Percentiles rank a stretch among this genome's conserved stretches.
phyloP scores from a whole-genome alignment of 2,113 vertebrate genomes.

The Zosterops borbonicus region DNA sequence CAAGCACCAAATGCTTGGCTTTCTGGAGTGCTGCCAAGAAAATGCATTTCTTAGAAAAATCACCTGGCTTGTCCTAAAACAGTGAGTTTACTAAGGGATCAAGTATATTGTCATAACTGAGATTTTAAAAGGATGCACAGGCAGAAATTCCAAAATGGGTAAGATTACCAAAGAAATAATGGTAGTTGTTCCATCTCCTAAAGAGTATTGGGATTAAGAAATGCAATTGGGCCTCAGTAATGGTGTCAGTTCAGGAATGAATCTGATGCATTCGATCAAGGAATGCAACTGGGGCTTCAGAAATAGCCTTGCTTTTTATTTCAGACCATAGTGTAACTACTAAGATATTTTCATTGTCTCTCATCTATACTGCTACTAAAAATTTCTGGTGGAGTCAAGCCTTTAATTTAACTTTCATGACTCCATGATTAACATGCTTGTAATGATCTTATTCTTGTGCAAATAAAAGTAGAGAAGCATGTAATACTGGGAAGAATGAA shows the following conservation, averaged over 20 bases:
- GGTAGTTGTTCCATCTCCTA: not conserved
- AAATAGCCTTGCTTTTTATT: not conserved
- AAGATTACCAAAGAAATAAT: not conserved
- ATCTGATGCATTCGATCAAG: not conserved
- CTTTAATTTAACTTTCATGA: not conserved
- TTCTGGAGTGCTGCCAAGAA: not conserved
- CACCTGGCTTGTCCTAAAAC: not conserved
- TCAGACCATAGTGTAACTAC: not conserved
- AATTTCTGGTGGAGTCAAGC: not conserved
- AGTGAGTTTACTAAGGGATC: not conserved
- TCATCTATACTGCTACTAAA: not conserved
- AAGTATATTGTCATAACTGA: not conserved
- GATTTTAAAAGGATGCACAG: not conserved
- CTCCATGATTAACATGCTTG: not conserved
- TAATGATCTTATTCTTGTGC: not conserved
- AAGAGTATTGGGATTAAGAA: not conserved
- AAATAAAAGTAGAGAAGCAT: not conserved
- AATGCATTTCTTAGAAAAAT: not conserved
- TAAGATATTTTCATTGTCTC: not conserved
- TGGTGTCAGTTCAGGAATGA: not conserved
- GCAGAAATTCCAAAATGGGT: not conserved
- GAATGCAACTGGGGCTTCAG: not conserved
- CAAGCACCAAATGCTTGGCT: not conserved
- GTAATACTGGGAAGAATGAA: not conserved
- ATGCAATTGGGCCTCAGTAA: not conserved